Evolutionary conservation across 2,113 vertebrate genomes (phyloP).

Genomic region (Gadus chalcogrammus): DNA sequence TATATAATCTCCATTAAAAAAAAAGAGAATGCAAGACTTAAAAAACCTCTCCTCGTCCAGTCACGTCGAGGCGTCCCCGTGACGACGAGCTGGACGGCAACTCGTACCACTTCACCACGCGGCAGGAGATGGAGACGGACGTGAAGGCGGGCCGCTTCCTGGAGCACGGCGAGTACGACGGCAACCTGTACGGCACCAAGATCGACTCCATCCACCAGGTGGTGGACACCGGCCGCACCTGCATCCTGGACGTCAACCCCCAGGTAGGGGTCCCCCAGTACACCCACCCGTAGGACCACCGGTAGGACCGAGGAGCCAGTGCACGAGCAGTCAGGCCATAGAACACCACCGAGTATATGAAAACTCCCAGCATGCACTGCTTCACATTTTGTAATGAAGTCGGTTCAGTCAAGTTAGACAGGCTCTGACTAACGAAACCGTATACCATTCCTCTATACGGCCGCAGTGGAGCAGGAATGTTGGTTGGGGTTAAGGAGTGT

Average conservation of each 20-base stretch:
- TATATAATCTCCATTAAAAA: no score
- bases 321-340: no score
- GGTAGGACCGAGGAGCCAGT: no score
- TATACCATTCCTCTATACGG: no score
- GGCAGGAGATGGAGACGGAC: constrained; percentile 91
- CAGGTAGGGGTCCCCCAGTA: constrained; percentile 72
- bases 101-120: constrained; percentile 88
- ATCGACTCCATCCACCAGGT: constrained; percentile 96
- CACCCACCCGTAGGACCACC: no score
- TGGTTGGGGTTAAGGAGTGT: no score
- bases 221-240: constrained; percentile 87
- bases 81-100: constrained; percentile 92
- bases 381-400: no score
- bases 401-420: no score
- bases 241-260: constrained; percentile 96
- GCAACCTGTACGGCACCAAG: constrained; percentile 97
- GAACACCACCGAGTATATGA: no score
- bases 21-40: not conserved
- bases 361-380: no score
- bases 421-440: no score
- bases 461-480: no score
- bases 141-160: constrained; percentile 91
- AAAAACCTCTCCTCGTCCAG: constrained; percentile 55
- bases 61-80: constrained; percentile 89
- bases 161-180: constrained; percentile 97